Conservation (phyloP, 1,140 invertebrate genomes). For the Callitettix versicolor region DNA sequence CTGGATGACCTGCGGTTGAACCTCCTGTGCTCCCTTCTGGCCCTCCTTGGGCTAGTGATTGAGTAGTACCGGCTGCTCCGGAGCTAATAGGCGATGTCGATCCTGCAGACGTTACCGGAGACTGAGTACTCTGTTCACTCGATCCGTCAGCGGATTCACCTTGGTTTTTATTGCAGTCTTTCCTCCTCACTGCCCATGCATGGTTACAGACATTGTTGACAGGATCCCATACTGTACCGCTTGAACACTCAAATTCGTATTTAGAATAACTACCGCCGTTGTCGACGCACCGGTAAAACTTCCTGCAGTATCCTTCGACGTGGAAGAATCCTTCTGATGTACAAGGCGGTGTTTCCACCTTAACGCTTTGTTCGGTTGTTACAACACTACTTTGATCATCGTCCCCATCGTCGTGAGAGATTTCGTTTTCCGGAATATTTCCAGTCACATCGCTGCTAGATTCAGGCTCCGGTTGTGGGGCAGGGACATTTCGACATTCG, state of each 20-base stretch:
- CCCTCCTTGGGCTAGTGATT: too few species aligned
- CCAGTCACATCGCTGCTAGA: neutral
- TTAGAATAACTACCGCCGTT: slow-evolving; percentile 42
- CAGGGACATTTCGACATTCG: slow-evolving; percentile 35
- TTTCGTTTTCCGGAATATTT: neutral
- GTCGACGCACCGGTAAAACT: slow-evolving; percentile 56
- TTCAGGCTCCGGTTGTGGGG: slow-evolving; percentile 13
- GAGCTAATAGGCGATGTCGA: too few species aligned
- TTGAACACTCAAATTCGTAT: slow-evolving; percentile 51
- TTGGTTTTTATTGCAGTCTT: slow-evolving; percentile 3
- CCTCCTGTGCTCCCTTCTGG: too few species aligned
- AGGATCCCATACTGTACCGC: slow-evolving; percentile 53
- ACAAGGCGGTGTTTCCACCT: slow-evolving; percentile 16
- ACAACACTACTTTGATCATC: neutral
- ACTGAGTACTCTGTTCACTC: too few species aligned
- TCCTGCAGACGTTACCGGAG: too few species aligned
- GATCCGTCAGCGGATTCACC: too few species aligned
- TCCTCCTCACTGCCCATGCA: slow-evolving; percentile 37
- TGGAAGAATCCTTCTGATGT: slow-evolving; percentile 42
- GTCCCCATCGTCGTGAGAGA: neutral
- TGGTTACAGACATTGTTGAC: slow-evolving; percentile 49
- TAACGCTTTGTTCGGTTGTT: neutral
- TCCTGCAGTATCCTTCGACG: slow-evolving; percentile 46
- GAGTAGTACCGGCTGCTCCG: too few species aligned
- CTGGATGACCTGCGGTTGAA: too few species aligned